Percentiles rank a stretch among this genome's conserved stretches.
Evolutionary conservation across 2,888 invertebrate species (phyloP).

Genomic region (Dyspetes luteomarginatus): DNA sequence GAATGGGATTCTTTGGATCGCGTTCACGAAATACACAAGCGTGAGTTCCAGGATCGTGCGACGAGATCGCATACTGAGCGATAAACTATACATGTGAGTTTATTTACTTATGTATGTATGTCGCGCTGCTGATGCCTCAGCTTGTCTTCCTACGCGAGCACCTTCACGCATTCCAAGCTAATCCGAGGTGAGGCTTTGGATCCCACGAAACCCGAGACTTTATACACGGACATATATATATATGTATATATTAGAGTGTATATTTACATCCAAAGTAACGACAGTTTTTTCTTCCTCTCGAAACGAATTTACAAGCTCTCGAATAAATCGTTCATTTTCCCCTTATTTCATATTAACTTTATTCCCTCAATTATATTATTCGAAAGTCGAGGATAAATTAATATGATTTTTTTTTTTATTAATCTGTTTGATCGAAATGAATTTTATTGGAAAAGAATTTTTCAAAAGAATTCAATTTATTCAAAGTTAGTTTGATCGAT

Average conservation of each 20-base stretch:
- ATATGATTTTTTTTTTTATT: no score
- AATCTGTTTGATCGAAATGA: background rate
- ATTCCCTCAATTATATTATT: constrained; percentile 5
- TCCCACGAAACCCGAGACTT: constrained; percentile 76
- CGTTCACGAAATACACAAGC: constrained; percentile 55
- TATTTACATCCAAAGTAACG: background rate
- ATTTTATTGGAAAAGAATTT: background rate
- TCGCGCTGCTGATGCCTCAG: constrained; percentile 41
- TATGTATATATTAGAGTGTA: background rate
- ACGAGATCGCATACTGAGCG: constrained; percentile 19
- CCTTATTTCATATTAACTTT: background rate
- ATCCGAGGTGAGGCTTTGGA: constrained; percentile 70
- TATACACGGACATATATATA: constrained; percentile 14
- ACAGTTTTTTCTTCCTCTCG: no score
- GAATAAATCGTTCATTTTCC: constrained; percentile 1
- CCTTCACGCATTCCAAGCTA: constrained; percentile 80
- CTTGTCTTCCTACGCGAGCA: constrained; percentile 63
- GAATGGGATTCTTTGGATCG: constrained; percentile 79
- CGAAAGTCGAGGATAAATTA: background rate
- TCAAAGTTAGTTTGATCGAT: no score
- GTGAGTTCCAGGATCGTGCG: constrained; percentile 31
- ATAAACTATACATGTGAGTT: constrained; percentile 14
- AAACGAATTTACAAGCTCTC: constrained; percentile 26
- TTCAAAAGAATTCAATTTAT: background rate
- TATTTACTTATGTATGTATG: constrained; percentile 17